Evolutionary conservation across 2,113 vertebrate genomes (phyloP).

Genomic region (Stegostoma tigrinum): DNA sequence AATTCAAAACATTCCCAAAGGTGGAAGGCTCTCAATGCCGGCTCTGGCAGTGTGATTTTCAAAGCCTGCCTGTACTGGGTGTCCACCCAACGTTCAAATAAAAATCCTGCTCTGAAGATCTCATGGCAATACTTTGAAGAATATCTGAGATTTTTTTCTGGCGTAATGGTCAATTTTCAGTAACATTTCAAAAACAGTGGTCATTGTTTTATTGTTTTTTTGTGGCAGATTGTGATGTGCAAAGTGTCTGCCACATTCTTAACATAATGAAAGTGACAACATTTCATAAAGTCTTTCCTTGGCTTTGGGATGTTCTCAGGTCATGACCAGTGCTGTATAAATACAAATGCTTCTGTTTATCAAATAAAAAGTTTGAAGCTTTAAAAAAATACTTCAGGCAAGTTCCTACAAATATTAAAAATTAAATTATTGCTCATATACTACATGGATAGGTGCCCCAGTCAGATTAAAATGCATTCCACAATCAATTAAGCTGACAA

Average conservation of each 20-base stretch:
- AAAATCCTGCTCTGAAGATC: not conserved
- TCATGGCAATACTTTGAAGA: not conserved
- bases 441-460: not conserved
- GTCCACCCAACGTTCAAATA: not conserved
- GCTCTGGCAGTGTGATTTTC: not conserved
- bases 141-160: not conserved
- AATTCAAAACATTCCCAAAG: too few relatives aligned
- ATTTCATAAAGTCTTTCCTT: not conserved
- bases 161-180: not conserved
- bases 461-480: not conserved
- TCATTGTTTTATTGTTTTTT: not conserved
- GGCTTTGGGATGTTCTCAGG: not conserved
- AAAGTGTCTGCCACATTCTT: not conserved
- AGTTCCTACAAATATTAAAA: not conserved
- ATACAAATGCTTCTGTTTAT: not conserved
- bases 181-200: not conserved
- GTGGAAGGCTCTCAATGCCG: not conserved
- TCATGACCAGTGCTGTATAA: not conserved
- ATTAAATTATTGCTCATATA: not conserved
- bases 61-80: not conserved
- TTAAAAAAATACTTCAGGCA: not conserved
- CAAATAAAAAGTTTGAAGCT: not conserved
- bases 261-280: not conserved
- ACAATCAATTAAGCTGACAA: not conserved
- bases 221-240: not conserved